phyloP scores from a whole-genome alignment of 1,140 invertebrate species.

The Cephus cinctus region DNA sequence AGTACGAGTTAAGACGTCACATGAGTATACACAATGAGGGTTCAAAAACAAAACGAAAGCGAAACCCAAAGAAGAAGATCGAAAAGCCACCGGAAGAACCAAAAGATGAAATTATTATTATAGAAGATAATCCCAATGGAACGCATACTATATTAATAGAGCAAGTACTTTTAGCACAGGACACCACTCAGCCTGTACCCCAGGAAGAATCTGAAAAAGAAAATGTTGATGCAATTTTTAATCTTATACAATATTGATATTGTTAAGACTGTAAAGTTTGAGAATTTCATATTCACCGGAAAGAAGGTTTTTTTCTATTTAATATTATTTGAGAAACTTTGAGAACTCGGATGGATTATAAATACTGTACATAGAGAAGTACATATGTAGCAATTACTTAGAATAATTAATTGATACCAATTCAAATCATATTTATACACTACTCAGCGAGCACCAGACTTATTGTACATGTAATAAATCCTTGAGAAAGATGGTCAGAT shows the following conservation, averaged over 20 bases:
- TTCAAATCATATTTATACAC: too few relatives aligned
- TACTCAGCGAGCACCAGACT: too few relatives aligned
- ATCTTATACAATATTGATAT: slow-evolving; percentile 43
- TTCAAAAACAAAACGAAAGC: slow-evolving; percentile 24
- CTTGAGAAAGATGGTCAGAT: too few relatives aligned
- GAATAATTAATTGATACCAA: too few relatives aligned
- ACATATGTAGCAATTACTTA: too few relatives aligned
- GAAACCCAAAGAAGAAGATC: slow-evolving; percentile 13
- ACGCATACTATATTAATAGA: slow-evolving; percentile 39
- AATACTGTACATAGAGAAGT: too few relatives aligned
- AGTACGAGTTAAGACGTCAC: slow-evolving; percentile 48
- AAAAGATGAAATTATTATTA: slow-evolving; percentile 3
- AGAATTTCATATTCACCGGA: too few relatives aligned
- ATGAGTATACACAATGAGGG: slow-evolving; percentile 44
- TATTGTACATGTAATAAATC: too few relatives aligned
- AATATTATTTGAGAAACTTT: too few relatives aligned
- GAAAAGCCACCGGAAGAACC: slow-evolving; percentile 6
- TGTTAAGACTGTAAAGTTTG: too few relatives aligned
- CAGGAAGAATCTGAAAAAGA: slow-evolving; percentile 49
- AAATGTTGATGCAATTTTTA: slow-evolving; percentile 46
- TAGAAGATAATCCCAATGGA: slow-evolving; percentile 19
- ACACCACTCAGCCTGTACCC: slow-evolving; percentile 33
- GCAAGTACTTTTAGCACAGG: slow-evolving; percentile 37
- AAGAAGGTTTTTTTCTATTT: too few relatives aligned
- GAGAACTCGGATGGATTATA: too few relatives aligned